phyloP scores from a whole-genome alignment of 2,113 vertebrate species.

The Calyptomena viridis region DNA sequence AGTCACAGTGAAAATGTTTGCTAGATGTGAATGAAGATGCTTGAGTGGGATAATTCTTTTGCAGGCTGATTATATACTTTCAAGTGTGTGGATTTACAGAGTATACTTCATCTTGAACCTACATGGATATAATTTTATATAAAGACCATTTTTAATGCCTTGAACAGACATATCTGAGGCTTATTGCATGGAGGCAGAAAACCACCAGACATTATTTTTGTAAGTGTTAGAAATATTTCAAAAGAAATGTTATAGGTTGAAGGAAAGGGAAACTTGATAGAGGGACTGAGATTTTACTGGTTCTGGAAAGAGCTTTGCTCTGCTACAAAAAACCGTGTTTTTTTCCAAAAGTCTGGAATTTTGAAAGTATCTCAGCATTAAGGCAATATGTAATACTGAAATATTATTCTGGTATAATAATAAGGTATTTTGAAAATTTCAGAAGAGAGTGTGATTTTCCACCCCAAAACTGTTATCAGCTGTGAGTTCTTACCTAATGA shows the following conservation, averaged over 20 bases:
- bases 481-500: not conserved
- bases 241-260: not conserved
- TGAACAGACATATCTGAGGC: not conserved
- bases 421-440: not conserved
- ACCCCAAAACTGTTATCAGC: not conserved
- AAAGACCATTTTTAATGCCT: not conserved
- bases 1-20: not conserved
- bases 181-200: not conserved
- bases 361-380: not conserved
- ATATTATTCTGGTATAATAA: not conserved
- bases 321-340: fast-evolving
- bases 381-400: not conserved
- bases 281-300: not conserved
- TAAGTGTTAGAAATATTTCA: not conserved
- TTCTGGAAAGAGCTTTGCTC: not conserved
- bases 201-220: fast-evolving
- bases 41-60: not conserved
- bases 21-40: not conserved
- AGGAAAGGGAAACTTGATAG: not conserved
- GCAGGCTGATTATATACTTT: not conserved
- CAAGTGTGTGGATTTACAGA: not conserved
- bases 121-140: not conserved
- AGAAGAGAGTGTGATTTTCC: not conserved
- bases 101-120: not conserved
- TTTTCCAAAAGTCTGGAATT: not conserved